Base-by-base conservation (phyloP, 2,888 invertebrate species). In the Smittia sp. region DNA sequence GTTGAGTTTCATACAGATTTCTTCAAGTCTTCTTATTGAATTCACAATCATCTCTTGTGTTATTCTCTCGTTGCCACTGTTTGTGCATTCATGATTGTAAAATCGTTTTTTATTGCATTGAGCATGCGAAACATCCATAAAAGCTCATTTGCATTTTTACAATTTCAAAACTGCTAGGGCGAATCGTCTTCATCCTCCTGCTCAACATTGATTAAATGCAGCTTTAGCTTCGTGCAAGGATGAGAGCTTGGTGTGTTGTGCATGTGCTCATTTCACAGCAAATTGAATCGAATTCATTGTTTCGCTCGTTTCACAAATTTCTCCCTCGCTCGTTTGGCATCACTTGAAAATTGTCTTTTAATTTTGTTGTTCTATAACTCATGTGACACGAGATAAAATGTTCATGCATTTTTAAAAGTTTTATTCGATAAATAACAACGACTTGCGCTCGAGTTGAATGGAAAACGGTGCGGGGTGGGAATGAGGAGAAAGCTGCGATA, bases 341-440 rank as follows among this genome's bases (percentile, higher is more conserved):
- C 66, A 38, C 39, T 15, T 38, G n/a, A 1, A 66, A 66, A 66
- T 66, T 66, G 66, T 66, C 66, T 66, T 66, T 66, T 66, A 66
- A 66, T 66, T 66, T 66, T 66, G 66, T 66, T 66, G 13, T 15
- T 15, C 66, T 20, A 66, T 66, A 66, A 66, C 32, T 66, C 66
- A 66, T 66, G 15, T 15, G 15, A 46, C 46, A 46, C n/a, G n/a
- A 46, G 46, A 46, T 46, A 15, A 46, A 46, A 1, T 46, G 46
- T 46, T 46, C 46, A 46, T 46, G 46, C 11, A 46, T n/a, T 46
- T 46, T 46, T 6, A n/a, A 46, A 46, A 32, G 4, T 46, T 46
- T 46, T 46, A 46, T 46, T 46, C 15, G n/a, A 46, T 46, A 46
- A 32, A 32, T 32, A 32, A 32, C 32, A 9, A 32, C 32, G 9